Percentiles rank a stretch among this genome's conserved stretches.
These are phyloP conservation scores for Phataginus tetradactyla DNA, from an alignment of 2,797 vertebrate species.

Conservation along the genomic window DNA sequence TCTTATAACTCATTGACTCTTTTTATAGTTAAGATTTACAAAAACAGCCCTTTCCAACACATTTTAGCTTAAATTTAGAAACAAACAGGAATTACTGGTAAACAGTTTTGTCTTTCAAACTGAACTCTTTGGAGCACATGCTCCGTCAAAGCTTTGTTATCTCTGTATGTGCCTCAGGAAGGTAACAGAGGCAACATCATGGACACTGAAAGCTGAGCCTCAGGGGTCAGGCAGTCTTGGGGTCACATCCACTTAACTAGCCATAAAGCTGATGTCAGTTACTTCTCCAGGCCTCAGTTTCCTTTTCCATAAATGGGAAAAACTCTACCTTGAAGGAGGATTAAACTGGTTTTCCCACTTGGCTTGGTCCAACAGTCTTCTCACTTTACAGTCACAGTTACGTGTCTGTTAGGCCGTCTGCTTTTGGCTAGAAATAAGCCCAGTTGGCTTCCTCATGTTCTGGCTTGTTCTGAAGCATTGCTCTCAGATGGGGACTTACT, in stretches of 20 bases:
- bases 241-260: background rate
- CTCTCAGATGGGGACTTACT: background rate
- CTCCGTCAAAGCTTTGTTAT: background rate
- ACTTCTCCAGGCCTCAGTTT: conserved; percentile 31
- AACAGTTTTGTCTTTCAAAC: background rate
- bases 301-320: conserved; percentile 50
- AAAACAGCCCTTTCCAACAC: background rate
- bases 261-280: background rate
- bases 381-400: conserved; percentile 38
- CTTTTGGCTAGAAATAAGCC: conserved; percentile 43
- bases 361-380: background rate
- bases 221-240: background rate
- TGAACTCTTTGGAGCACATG: background rate
- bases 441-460: conserved; percentile 49
- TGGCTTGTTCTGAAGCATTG: conserved; percentile 54
- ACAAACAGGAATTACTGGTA: background rate
- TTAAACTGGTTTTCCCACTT: conserved; percentile 56
- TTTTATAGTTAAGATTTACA: background rate
- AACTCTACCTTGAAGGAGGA: conserved; percentile 20
- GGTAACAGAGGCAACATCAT: background rate
- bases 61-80: background rate
- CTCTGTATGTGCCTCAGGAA: background rate
- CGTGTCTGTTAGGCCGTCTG: conserved; percentile 36
- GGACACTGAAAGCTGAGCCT: background rate
- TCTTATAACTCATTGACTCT: background rate